Percentiles rank a stretch among this genome's conserved stretches.
Evolutionary conservation across 1,140 invertebrate genomes (phyloP).

Genomic region (Dendrolimus kikuchii): DNA sequence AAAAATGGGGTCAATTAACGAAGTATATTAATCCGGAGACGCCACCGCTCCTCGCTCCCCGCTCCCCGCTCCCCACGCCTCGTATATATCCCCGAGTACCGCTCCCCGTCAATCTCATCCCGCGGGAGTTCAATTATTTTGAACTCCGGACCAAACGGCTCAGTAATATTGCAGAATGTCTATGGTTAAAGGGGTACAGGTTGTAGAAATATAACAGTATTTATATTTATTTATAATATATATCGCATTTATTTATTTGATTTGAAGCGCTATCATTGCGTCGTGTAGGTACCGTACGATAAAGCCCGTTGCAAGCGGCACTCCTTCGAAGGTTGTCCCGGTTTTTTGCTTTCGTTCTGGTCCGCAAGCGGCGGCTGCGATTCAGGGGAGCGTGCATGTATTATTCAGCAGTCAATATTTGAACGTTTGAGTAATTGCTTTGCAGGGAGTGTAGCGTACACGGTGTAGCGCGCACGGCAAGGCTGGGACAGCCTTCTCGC

Average conservation of each 20-base stretch:
- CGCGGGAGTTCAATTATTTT: constrained; percentile 55
- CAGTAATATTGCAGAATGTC: constrained; percentile 51
- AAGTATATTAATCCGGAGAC: constrained; percentile 54
- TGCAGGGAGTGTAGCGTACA: constrained; percentile 46
- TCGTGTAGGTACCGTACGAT: too few relatives aligned
- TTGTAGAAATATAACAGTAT: constrained; percentile 62
- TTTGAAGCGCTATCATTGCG: constrained; percentile 46
- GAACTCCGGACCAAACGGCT: constrained; percentile 51
- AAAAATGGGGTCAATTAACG: constrained; percentile 63
- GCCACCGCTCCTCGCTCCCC: constrained; percentile 28
- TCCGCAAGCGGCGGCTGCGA: constrained; percentile 38
- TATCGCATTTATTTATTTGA: constrained; percentile 69
- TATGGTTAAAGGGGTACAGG: constrained; percentile 67
- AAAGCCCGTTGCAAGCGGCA: constrained; percentile 48
- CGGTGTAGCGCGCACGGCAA: constrained; percentile 35
- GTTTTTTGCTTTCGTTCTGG: constrained; percentile 69
- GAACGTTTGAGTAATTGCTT: constrained; percentile 55
- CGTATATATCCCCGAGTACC: constrained; percentile 12
- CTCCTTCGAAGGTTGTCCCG: constrained; percentile 73
- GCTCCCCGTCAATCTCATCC: constrained; percentile 20
- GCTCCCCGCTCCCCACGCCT: constrained; percentile 11
- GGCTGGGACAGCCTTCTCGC: constrained; percentile 67
- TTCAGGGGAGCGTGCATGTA: constrained; percentile 58
- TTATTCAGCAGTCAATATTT: constrained; percentile 35
- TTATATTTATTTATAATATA: constrained; percentile 62